Evolutionary conservation across 2,888 invertebrate genomes (phyloP).

Genomic region (Trichopria drosophilae): DNA sequence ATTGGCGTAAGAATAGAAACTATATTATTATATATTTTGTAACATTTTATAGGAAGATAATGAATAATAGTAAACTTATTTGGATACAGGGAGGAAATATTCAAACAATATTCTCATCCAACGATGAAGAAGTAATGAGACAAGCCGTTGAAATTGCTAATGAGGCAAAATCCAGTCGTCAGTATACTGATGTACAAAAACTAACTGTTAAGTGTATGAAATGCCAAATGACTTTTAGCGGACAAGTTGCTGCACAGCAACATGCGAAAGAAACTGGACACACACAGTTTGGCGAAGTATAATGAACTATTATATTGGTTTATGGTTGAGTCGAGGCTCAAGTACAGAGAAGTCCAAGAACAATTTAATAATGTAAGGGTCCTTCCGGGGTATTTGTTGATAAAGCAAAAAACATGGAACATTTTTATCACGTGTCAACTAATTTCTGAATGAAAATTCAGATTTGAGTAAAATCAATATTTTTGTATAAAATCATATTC

Average conservation of each 20-base stretch:
- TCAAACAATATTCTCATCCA: slow-evolving; percentile 79
- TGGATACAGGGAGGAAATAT: slow-evolving; percentile 75
- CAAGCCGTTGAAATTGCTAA: slow-evolving; percentile 84
- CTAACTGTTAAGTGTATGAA: slow-evolving; percentile 82
- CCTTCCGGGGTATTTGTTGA: too few species aligned
- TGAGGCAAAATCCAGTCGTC: slow-evolving; percentile 86
- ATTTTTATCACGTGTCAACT: too few species aligned
- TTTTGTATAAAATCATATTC: too few species aligned
- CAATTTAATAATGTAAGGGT: too few species aligned
- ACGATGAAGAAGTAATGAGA: slow-evolving; percentile 71
- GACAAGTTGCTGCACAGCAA: slow-evolving; percentile 79
- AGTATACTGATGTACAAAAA: slow-evolving; percentile 87
- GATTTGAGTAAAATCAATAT: too few species aligned
- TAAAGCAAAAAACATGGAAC: too few species aligned
- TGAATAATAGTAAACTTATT: slow-evolving; percentile 36
- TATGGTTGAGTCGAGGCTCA: too few species aligned
- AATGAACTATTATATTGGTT: too few species aligned
- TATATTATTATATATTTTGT: background rate
- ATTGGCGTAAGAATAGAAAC: slow-evolving; percentile 65
- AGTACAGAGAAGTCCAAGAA: too few species aligned
- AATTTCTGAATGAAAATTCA: too few species aligned
- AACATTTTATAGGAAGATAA: slow-evolving; percentile 11
- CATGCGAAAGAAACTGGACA: slow-evolving; percentile 87
- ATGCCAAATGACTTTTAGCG: slow-evolving; percentile 77
- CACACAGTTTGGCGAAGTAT: slow-evolving; percentile 78